phyloP scores from a whole-genome alignment of 2,888 invertebrate genomes.

The Ectemnius lituratus region DNA sequence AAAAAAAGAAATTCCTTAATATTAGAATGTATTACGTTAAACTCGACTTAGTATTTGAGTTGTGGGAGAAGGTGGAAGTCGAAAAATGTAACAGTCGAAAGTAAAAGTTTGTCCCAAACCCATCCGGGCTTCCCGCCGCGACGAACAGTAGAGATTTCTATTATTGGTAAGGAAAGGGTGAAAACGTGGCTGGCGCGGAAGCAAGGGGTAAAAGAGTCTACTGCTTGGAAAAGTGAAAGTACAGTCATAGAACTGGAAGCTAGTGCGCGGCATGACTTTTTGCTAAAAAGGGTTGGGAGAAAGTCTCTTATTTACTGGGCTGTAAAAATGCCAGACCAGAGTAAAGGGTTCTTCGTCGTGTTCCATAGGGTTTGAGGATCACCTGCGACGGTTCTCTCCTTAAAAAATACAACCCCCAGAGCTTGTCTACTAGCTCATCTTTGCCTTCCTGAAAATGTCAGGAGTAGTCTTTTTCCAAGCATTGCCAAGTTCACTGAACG shows the following conservation, averaged over 20 bases:
- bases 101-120: background rate
- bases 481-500: too few species aligned
- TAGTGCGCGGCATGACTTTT: slow-evolving; percentile 35
- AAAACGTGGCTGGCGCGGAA: background rate
- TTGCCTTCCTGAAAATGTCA: too few species aligned
- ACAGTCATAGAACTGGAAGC: slow-evolving; percentile 11
- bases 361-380: slow-evolving; percentile 15
- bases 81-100: background rate
- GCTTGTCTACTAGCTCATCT: background rate
- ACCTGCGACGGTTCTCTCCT: slow-evolving; percentile 14
- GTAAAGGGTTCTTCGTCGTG: slow-evolving; percentile 45
- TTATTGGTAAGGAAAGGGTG: slow-evolving; percentile 6
- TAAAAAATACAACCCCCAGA: slow-evolving; percentile 4
- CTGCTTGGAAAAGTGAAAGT: slow-evolving; percentile 49
- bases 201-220: slow-evolving; percentile 2
- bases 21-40: background rate
- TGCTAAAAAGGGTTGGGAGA: slow-evolving; percentile 74
- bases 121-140: background rate
- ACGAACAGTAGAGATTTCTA: slow-evolving; percentile 9
- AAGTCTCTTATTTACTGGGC: slow-evolving; percentile 74
- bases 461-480: too few species aligned
- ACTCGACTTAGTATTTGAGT: background rate
- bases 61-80: background rate
- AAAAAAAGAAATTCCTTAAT: background rate
- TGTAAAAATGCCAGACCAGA: slow-evolving; percentile 66